Evolutionary conservation across 1,140 invertebrate species (phyloP).

Genomic region (Drosophila nigrodunni): DNA sequence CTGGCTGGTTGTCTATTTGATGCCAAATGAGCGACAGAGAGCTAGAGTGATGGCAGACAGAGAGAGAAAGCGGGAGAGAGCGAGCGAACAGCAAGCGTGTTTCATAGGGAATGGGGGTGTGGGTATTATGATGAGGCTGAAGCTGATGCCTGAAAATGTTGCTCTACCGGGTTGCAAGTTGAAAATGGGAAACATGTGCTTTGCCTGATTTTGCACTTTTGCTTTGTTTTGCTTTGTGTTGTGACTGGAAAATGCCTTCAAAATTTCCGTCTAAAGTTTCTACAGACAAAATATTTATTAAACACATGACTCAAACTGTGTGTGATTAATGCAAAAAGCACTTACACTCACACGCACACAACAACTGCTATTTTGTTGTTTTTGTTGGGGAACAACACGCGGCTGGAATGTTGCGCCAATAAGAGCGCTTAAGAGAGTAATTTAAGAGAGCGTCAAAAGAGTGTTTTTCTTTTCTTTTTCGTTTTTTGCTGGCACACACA

Average conservation of each 20-base stretch:
- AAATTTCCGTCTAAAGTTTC: slow-evolving; percentile 48
- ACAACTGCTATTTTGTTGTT: slow-evolving; percentile 6
- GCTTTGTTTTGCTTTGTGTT: slow-evolving; percentile 59
- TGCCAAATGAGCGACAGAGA: slow-evolving; percentile 32
- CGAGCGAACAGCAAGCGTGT: slow-evolving; percentile 25
- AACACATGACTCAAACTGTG: slow-evolving; percentile 66
- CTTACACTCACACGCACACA: slow-evolving; percentile 9
- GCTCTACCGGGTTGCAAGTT: slow-evolving; percentile 43
- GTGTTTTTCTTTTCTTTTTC: too few species aligned
- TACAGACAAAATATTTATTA: slow-evolving; percentile 66
- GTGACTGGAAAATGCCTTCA: slow-evolving; percentile 71
- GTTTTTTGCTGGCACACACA: slow-evolving; percentile 12
- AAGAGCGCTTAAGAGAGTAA: slow-evolving; percentile 69
- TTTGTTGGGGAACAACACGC: slow-evolving; percentile 27
- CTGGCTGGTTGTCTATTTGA: slow-evolving; percentile 59
- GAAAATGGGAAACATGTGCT: slow-evolving; percentile 47
- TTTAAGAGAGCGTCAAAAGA: slow-evolving; percentile 44
- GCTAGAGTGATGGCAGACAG: slow-evolving; percentile 1
- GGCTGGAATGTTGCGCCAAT: slow-evolving; percentile 74
- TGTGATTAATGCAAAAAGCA: slow-evolving; percentile 37
- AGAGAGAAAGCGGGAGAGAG: slow-evolving; percentile 23
- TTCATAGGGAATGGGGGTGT: not conserved
- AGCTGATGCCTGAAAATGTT: slow-evolving; percentile 40
- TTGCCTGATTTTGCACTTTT: slow-evolving; percentile 44
- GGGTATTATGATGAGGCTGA: slow-evolving; percentile 42